Evolutionary conservation across 2,888 invertebrate species (phyloP), one percentile per base, ranked within the genome.

Genomic region (Nebria salina): DNA sequence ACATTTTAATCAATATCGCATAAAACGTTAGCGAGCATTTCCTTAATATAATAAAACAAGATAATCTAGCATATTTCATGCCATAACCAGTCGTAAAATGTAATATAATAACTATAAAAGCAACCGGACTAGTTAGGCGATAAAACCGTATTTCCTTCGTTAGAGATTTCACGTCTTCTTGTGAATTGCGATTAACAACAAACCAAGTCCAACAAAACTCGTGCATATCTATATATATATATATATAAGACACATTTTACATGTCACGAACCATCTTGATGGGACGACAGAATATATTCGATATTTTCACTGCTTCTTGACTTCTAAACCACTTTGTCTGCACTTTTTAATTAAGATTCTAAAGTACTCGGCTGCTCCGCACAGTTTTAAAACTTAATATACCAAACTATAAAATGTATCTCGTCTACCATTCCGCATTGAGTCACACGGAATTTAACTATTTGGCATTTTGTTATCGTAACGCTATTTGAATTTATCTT

Each of bases 11-110:
- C 73, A 73, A 73, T 73, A 73, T 64, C 11, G 54, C 75, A 54
- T 43, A 75, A 75, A 64, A 43, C 20, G 11, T 20, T 64, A 54
- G 43, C 20, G 54, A 15, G 54, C 64, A 75, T 75, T 75, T 75
- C 75, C 54, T 75, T 43, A 75, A 75, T 64, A 75, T 64, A 75
- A 75, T 75, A 75, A 75, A 75, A 75, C 75, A 75, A 75, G 64
- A 75, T 75, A 64, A 75, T 75, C 43, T 54, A 25, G 42, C 64
- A 64, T 75, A 75, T 75, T 75, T 75, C 75, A 75, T 75, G 74
- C 42, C 54, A 75, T 54, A 75, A 54, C 75, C 20, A 75, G 64
- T 43, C 75, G 75, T 75, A 75, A 75, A 75, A 75, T 74, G 74
- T 74, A 41, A 74, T 74, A 74, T 74, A 75, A 75, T 75, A 75